Percentiles rank a stretch among this genome's conserved stretches.
phyloP scores from a whole-genome alignment of 2,113 vertebrate species.

The Furnarius figulus region DNA sequence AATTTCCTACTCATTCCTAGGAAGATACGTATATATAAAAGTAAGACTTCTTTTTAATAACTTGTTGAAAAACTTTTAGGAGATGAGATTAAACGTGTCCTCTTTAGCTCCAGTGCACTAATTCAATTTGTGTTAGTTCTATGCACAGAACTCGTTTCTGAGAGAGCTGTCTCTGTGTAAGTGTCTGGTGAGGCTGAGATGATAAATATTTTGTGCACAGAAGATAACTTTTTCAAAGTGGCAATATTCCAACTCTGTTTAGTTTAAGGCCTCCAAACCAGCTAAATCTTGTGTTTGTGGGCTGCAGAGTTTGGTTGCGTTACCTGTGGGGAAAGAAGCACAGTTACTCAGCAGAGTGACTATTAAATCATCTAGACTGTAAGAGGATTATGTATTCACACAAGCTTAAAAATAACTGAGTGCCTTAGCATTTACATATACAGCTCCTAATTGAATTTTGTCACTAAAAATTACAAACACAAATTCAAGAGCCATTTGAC shows the following conservation, averaged over 20 bases:
- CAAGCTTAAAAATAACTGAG: background rate
- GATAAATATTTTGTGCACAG: constrained; percentile 55
- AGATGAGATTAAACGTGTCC: constrained; percentile 15
- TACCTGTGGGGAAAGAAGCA: background rate
- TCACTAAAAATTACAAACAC: background rate
- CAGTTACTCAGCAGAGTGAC: background rate
- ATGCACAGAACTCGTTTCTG: background rate
- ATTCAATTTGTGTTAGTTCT: constrained; percentile 46
- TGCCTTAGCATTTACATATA: background rate
- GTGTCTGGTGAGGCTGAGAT: constrained; percentile 15
- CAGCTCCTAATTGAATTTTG: background rate
- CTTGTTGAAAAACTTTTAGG: background rate
- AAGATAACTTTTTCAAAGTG: constrained; percentile 28
- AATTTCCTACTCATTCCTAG: background rate
- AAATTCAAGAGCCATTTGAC: background rate
- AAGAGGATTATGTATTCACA: constrained; percentile 24
- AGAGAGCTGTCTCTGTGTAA: background rate
- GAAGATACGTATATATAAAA: background rate
- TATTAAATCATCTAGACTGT: background rate
- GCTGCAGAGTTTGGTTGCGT: background rate
- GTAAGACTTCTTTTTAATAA: background rate
- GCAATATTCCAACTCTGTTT: background rate
- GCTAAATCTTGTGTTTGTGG: background rate
- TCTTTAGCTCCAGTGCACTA: constrained; percentile 57
- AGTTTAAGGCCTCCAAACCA: background rate